phyloP scores from a whole-genome alignment of 1,140 invertebrate species.

The honey bee (Apis mellifera) region DNA sequence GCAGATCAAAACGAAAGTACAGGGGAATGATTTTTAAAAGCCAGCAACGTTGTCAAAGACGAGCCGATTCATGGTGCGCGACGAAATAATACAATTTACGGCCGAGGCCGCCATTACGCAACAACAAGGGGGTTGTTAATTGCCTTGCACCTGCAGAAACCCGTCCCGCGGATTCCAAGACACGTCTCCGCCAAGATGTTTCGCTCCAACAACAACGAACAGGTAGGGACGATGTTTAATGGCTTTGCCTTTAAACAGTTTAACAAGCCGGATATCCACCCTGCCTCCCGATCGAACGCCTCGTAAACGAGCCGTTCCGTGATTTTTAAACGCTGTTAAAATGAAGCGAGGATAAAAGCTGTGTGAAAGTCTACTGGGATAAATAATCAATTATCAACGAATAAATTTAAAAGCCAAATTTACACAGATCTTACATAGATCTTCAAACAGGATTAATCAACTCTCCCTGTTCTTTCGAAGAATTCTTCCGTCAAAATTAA shows the following conservation, averaged over 20 bases:
- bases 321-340: background rate
- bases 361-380: too few species aligned
- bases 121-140: slow-evolving; percentile 44
- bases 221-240: slow-evolving; percentile 41
- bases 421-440: too few species aligned
- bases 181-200: slow-evolving; percentile 32
- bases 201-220: slow-evolving; percentile 23
- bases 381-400: too few species aligned
- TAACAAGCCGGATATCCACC: slow-evolving; percentile 40
- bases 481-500: too few species aligned
- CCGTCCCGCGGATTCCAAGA: slow-evolving; percentile 14
- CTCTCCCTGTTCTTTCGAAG: too few species aligned
- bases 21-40: too few species aligned
- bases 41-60: too few species aligned
- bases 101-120: slow-evolving; percentile 11
- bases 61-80: background rate
- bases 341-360: background rate
- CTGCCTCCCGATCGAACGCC: background rate
- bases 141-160: slow-evolving; percentile 41
- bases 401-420: too few species aligned
- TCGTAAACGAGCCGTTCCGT: slow-evolving; percentile 1
- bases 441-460: too few species aligned
- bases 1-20: too few species aligned
- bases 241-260: slow-evolving; percentile 46
- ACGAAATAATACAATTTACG: slow-evolving; percentile 39